Evolutionary conservation across 2,888 invertebrate species (phyloP), one percentile per base, ranked within the genome.

Genomic region (Lasioglossum pauxillum): DNA sequence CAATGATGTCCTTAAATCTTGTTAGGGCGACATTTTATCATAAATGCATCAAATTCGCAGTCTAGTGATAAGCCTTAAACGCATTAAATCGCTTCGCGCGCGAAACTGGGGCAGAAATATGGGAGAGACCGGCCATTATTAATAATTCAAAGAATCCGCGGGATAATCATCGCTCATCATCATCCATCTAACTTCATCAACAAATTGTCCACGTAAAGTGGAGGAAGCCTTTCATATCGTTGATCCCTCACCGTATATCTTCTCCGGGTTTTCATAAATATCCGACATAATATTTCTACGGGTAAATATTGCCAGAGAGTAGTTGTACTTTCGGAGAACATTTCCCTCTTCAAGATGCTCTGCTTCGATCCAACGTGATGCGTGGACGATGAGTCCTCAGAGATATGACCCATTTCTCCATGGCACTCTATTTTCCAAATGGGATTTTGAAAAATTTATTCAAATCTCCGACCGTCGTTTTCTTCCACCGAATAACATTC

Each of bases 101-200:
- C 75, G 75, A 60, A 84, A 72, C 44, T 75, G 35, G 78, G 46
- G 23, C 69, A 78, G 78, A 27, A 78, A 74, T 78, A 83, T 75
- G 69, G 60, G 53, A 53, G n/a, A n/a, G 49, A 31, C 27, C 16
- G 38, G 35, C 44, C 84, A 41, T 84, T 84, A 75, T 78, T 78
- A 78, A 84, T 64, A 78, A 78, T 84, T 78, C 84, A 72, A 75
- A 84, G 78, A 84, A 78, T 74, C 64, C 84, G 78, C 84, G 31
- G 84, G 38, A 49, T 84, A 83, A 84, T 84, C 84, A 84, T 83
- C 78, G 84, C 74, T 73, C 84, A 83, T 84, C 84, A 84, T 72
- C 74, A 53, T 84, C 46, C 74, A 83, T 75, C 57, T 78, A 83
- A 83, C 74, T 49, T n/a, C 41, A 57, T 83, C 69, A 69, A 74